These are phyloP conservation scores for Spisula subtruncata DNA, from an alignment of 2,888 invertebrate species.

Conservation along the genomic window DNA sequence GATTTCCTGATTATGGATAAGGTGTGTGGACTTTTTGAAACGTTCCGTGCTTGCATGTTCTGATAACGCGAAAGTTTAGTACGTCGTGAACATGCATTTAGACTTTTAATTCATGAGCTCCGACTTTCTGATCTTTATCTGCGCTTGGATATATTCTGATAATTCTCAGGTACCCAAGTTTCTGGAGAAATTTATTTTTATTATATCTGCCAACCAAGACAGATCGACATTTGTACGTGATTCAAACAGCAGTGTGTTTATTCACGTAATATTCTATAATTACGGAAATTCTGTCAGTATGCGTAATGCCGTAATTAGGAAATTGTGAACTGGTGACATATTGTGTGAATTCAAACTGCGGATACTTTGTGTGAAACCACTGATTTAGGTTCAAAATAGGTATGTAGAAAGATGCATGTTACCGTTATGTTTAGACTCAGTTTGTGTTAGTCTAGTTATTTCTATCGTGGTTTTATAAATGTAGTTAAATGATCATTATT, in stretches of 20 bases:
- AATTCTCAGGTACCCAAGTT: conserved; percentile 15
- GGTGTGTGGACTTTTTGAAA: neutral
- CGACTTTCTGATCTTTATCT: neutral
- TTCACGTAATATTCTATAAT: neutral
- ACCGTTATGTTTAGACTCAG: neutral
- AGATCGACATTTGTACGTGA: conserved; percentile 2
- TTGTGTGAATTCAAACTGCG: neutral
- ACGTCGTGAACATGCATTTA: conserved; percentile 19
- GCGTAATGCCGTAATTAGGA: neutral
- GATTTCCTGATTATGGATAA: conserved; percentile 3
- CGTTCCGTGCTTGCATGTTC: conserved; percentile 13
- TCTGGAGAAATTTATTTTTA: neutral
- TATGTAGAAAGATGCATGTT: neutral
- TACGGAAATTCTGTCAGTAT: neutral
- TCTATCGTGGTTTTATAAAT: too few species aligned
- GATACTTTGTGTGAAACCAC: neutral
- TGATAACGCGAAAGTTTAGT: neutral
- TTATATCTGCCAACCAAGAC: neutral
- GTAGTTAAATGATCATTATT: too few species aligned
- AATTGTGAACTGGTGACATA: neutral
- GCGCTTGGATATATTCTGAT: too few species aligned
- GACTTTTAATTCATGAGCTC: conserved; percentile 16
- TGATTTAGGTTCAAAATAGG: neutral
- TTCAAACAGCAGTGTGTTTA: neutral
- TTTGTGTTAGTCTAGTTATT: neutral